Conservation (phyloP, 2,113 vertebrate species). For the Malurus cyaneus region DNA sequence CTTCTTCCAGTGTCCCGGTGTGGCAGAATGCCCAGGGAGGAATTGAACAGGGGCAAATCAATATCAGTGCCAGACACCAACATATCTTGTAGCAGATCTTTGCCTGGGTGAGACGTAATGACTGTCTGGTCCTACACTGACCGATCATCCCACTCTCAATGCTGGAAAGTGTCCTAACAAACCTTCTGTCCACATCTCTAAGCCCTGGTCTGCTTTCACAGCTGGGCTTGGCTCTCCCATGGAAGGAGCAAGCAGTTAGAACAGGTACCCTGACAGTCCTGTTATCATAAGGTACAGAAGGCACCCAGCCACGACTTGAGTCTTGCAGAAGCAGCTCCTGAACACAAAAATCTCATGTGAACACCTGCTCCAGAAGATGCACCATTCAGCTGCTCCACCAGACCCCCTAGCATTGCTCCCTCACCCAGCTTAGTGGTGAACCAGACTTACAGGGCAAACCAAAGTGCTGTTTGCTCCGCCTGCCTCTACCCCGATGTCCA, state of each 20-base stretch:
- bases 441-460: not conserved
- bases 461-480: not conserved
- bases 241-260: not conserved
- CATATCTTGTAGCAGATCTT: not conserved
- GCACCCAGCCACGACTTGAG: not conserved
- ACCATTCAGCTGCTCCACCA: not conserved
- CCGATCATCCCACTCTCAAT: not conserved
- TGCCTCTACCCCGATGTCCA: not conserved
- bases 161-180: not conserved
- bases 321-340: not conserved
- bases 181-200: not conserved
- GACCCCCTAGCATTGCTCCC: fast-evolving
- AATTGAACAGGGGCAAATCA: fast-evolving
- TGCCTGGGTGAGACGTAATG: not conserved
- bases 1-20: not conserved
- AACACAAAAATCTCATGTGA: not conserved
- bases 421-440: not conserved
- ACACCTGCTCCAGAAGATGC: not conserved
- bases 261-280: not conserved
- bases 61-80: not conserved
- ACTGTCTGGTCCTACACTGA: not conserved
- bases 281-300: not conserved
- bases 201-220: not conserved
- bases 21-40: not conserved
- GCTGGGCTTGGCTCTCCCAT: not conserved